These are phyloP conservation scores for Coregonus suidteri DNA, from an alignment of 2,797 vertebrate species.

Conservation along the genomic window DNA sequence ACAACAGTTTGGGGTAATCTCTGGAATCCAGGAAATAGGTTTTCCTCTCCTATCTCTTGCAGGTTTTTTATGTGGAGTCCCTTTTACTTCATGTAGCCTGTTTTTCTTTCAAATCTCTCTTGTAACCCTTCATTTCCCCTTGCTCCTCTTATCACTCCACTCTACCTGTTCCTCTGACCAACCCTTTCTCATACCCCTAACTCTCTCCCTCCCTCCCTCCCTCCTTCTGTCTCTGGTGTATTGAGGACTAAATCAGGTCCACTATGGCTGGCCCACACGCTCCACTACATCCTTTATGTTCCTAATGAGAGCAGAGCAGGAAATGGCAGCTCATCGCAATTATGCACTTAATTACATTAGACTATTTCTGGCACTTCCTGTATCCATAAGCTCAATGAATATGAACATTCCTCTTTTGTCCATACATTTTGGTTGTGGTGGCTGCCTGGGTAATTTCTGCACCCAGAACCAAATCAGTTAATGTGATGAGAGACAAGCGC, in stretches of 20 bases:
- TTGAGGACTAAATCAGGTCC: neutral
- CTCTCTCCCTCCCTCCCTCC: neutral
- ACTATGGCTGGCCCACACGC: conserved; percentile 4
- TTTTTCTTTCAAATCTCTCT: neutral
- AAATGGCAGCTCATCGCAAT: conserved; percentile 21
- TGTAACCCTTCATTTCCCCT: neutral
- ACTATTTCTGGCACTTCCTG: conserved; percentile 19
- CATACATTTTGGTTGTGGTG: neutral
- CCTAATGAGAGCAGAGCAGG: conserved; percentile 38
- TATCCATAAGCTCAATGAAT: neutral
- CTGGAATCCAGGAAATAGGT: conserved; percentile 11
- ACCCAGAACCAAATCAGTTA: no score
- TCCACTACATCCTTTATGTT: conserved; percentile 28
- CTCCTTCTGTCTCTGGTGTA: neutral
- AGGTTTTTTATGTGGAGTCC: neutral
- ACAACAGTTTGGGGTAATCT: neutral
- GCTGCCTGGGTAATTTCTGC: no score
- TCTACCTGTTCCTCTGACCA: conserved; percentile 4
- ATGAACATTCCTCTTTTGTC: neutral
- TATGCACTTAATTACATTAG: conserved; percentile 37
- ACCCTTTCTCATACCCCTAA: conserved; percentile 10
- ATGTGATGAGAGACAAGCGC: no score
- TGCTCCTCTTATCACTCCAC: neutral
- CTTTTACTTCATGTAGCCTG: neutral
- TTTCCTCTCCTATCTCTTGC: neutral